Base-by-base conservation (phyloP, 2,113 vertebrate species). In the Trinectes maculatus region DNA sequence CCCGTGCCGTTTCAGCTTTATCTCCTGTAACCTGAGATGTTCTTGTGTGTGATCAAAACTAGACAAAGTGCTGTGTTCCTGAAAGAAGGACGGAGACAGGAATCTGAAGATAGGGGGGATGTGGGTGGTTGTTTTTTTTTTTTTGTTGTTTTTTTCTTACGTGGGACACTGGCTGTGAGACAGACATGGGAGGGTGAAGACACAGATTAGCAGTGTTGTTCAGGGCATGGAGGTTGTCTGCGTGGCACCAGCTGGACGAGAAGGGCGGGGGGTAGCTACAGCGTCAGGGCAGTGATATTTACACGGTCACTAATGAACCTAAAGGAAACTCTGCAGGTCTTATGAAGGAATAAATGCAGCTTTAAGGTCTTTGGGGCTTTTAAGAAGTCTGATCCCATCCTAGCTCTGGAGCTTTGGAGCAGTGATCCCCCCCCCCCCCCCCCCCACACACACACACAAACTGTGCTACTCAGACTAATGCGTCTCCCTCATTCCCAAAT, bases 321-420 rank as follows among this genome's bases (percentile, higher is more conserved):
- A 44, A 77, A 75, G 46, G 39, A 55, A 40, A 68, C 65, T 70
- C 62, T 65, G 66, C 6, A 5, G 62, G 66, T 67, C 42, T 85
- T 71, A 81, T 3, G 5, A 49, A 7, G 64, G 80, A 73, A 49
- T 77, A 76, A 57, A 61, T 75, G 76, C 66, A 82, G 78, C 82
- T 90, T 82, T 67, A 66, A 68, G 79, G 77, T 59, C 58, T 76
- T 73, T 57, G 61, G 58, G 74, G 19, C 33, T 79, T 21, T 89
- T 82, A 72, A n/a, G 42, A 29, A 33, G 73, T 83, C 75, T 86
- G 85, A 86, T 87, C 80, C 79, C 73, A 68, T 80, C 74, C 59
- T 64, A 83, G 84, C 68, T 83, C 79, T n/a, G n/a, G n/a, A n/a
- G n/a, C 79, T 89, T 84, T 83, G 52, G 28, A 71, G 53, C 54